phyloP scores from a whole-genome alignment of 2,113 vertebrate species.

The Cariama cristata region DNA sequence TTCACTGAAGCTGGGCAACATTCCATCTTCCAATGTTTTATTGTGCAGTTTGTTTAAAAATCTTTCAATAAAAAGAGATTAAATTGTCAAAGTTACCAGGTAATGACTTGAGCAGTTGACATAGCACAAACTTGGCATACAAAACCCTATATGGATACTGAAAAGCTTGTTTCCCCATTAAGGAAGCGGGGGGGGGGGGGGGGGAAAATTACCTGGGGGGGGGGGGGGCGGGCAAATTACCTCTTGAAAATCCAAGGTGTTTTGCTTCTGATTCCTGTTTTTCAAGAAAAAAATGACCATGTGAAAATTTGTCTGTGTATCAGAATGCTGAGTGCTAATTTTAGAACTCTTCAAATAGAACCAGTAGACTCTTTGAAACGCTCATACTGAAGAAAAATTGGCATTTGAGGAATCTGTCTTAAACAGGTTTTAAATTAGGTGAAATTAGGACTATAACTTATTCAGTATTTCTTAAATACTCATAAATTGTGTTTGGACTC shows the following conservation, averaged over 20 bases:
- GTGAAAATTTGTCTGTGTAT: not conserved
- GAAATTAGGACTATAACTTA: not conserved
- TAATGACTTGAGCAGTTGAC: not conserved
- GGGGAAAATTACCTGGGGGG: not conserved
- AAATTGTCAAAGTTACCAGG: not conserved
- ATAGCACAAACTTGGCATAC: not conserved
- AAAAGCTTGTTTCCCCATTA: not conserved
- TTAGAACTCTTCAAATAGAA: slow-evolving; percentile 30
- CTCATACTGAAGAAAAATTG: not conserved
- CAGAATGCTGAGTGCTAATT: slow-evolving; percentile 7
- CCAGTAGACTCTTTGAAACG: not conserved
- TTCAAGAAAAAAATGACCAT: not conserved
- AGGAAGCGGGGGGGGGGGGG: not conserved
- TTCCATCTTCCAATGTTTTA: not conserved
- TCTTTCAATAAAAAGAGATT: not conserved
- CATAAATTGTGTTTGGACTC: not conserved
- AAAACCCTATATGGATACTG: not conserved
- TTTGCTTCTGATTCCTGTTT: not conserved
- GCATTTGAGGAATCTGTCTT: not conserved
- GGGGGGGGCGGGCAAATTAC: not conserved
- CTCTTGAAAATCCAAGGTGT: not conserved
- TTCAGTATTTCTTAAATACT: not conserved
- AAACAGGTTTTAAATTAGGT: not conserved
- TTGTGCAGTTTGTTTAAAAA: not conserved
- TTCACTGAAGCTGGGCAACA: not conserved